These are phyloP conservation scores for Rhodinocichla rosea DNA, from an alignment of 2,113 vertebrate genomes.

Conservation along the genomic window DNA sequence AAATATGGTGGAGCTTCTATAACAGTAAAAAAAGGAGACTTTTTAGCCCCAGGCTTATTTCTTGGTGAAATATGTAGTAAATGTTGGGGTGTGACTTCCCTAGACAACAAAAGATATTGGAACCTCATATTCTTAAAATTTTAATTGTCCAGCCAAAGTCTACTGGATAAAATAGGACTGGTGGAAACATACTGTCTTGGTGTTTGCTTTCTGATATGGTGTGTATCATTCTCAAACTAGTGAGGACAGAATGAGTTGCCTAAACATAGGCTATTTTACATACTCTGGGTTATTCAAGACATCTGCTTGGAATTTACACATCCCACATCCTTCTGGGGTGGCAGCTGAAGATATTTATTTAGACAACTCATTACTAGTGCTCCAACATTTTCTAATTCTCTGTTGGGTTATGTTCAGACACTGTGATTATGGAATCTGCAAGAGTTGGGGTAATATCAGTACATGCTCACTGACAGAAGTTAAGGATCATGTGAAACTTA, in stretches of 20 bases:
- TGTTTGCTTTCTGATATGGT: background rate
- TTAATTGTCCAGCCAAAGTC: background rate
- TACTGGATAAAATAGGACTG: background rate
- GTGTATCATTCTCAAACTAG: background rate
- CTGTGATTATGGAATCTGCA: background rate
- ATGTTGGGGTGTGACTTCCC: background rate
- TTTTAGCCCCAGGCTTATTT: background rate
- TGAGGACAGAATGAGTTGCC: background rate
- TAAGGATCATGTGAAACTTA: background rate
- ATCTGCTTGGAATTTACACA: constrained; percentile 4
- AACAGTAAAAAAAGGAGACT: background rate
- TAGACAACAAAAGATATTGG: background rate
- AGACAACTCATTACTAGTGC: background rate
- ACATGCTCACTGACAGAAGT: background rate
- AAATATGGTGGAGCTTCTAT: background rate
- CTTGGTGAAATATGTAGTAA: background rate
- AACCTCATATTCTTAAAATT: background rate
- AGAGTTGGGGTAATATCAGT: background rate
- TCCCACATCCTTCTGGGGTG: background rate
- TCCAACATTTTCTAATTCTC: background rate
- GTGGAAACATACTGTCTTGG: background rate
- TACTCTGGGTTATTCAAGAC: background rate
- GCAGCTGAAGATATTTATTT: constrained; percentile 14
- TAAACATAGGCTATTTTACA: background rate
- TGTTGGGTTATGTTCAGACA: background rate